Evolutionary conservation across 2,113 vertebrate species (phyloP).

Genomic region (Lophotis ruficrista): DNA sequence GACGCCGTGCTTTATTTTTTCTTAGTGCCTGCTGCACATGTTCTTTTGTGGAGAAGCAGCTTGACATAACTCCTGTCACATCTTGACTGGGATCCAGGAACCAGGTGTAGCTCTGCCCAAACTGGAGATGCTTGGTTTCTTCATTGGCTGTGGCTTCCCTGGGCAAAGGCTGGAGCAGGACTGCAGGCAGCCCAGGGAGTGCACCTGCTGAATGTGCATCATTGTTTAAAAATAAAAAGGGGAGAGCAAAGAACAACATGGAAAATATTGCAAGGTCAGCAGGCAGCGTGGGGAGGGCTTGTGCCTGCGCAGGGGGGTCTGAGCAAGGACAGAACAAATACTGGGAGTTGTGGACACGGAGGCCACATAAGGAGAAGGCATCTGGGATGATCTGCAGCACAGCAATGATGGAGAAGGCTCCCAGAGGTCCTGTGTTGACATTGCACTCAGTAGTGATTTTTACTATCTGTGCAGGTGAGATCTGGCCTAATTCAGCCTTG

Average conservation of each 20-base stretch:
- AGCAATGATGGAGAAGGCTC: not conserved
- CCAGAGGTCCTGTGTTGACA: not conserved
- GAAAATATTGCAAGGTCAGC: slow-evolving; percentile 49
- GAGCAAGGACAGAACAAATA: not conserved
- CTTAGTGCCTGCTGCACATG: not conserved
- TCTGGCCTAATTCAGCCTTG: not conserved
- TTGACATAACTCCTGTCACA: not conserved
- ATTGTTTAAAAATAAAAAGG: slow-evolving; percentile 40
- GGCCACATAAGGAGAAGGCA: not conserved
- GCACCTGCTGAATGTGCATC: not conserved
- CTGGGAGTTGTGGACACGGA: not conserved
- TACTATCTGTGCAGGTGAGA: not conserved
- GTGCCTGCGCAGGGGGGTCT: not conserved
- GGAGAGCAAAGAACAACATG: not conserved
- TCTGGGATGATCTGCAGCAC: not conserved
- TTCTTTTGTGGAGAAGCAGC: not conserved
- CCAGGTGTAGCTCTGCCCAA: not conserved
- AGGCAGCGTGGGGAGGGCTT: not conserved
- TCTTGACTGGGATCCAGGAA: not conserved
- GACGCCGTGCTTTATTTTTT: not conserved
- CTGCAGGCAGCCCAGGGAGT: not conserved
- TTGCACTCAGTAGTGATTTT: not conserved
- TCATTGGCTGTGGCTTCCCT: rapidly evolving
- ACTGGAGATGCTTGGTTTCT: not conserved
- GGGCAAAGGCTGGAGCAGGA: not conserved